Base-by-base conservation (phyloP, 1,140 invertebrate genomes). In the Mesaphorura yosii region DNA sequence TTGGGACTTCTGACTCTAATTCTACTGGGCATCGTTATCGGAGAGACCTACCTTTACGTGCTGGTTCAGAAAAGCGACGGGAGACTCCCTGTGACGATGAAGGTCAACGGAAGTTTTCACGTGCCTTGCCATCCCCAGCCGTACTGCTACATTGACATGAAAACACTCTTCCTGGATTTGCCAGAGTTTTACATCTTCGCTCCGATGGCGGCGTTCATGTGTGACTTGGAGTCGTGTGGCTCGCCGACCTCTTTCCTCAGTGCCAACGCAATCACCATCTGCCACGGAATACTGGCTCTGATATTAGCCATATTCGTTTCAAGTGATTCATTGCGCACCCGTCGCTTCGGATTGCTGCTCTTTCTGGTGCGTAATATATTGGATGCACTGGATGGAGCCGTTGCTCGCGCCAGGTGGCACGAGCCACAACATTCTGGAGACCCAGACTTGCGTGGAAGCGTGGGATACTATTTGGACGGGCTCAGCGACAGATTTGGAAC, bases 371-470 rank as follows among this genome's bases (percentile, higher is more conserved):
- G 85, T 49, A 83, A 82, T 52, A 85, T 84, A 67, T 60, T 86
- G 25, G 84, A 88, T 63, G 82, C 85, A 64, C 64, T 87, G 44
- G 85, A 88, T 64, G 85, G 84, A 0, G 79, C 83, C 63, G 81
- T 88, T 6, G 83, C 83, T 1, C 73, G 84, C 50, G 76, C 75
- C 19, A 73, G 76, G 38, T 6, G n/a, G 10, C 23, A 20, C 19
- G n/a, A 40, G 4, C 2, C 5, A 5, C n/a, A n/a, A n/a, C n/a
- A n/a, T n/a, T n/a, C n/a, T n/a, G n/a, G n/a, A n/a, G n/a, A n/a
- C n/a, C n/a, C n/a, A n/a, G n/a, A n/a, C n/a, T n/a, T n/a, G n/a
- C n/a, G n/a, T n/a, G 23, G 23, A 15, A 23, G 34, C 3, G 12
- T 75, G 2, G 83, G 82, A 1, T 85, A 82, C 56, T 79, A 78